These are phyloP conservation scores for Nymphalis polychloros DNA, from an alignment of 2,888 invertebrate genomes.

Conservation along the genomic window DNA sequence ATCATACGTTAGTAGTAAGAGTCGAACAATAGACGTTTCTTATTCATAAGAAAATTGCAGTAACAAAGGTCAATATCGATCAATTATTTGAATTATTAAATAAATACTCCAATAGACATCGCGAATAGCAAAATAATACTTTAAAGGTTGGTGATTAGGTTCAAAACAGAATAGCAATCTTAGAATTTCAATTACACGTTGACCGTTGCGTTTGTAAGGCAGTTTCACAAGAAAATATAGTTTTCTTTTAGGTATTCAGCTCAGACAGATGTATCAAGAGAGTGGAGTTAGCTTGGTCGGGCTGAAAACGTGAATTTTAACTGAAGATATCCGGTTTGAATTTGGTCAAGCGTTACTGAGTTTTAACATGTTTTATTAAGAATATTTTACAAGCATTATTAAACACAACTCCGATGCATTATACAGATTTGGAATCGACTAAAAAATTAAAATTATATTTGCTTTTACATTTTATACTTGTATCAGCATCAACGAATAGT, in stretches of 20 bases:
- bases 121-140: neutral
- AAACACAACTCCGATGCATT: too few species aligned
- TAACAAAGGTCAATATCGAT: slow-evolving; percentile 20
- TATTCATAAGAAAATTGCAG: slow-evolving; percentile 18
- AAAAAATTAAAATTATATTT: too few species aligned
- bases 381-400: too few species aligned
- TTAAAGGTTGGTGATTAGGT: neutral
- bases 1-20: too few species aligned
- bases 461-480: too few species aligned
- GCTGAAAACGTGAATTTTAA: too few species aligned
- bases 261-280: neutral
- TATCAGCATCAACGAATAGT: too few species aligned
- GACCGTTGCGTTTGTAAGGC: neutral
- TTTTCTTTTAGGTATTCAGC: neutral
- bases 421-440: too few species aligned
- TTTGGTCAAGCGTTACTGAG: too few species aligned
- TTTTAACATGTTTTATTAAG: too few species aligned
- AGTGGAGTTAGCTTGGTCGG: too few species aligned
- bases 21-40: slow-evolving; percentile 5
- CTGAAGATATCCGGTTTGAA: too few species aligned
- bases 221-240: neutral
- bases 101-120: slow-evolving; percentile 3
- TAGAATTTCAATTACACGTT: neutral
- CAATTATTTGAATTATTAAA: slow-evolving; percentile 26
- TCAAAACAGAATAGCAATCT: neutral